Conservation (phyloP, 1,140 invertebrate genomes). For the Caenorhabditis latens region DNA sequence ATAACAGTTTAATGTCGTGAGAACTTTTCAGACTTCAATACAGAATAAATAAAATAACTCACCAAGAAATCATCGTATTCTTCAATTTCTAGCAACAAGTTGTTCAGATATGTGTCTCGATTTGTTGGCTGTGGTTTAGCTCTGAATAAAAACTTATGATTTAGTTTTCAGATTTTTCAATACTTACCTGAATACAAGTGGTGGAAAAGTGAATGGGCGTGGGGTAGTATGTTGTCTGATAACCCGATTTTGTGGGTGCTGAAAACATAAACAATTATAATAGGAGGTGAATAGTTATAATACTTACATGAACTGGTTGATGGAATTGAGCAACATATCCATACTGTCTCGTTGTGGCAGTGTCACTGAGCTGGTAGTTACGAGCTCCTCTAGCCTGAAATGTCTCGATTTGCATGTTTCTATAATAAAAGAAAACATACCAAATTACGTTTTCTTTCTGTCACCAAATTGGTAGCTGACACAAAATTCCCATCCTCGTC, state of each 20-base stretch:
- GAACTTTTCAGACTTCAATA: not conserved
- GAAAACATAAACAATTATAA: not conserved
- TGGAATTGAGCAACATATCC: slow-evolving; percentile 35
- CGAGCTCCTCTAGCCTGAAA: slow-evolving; percentile 20
- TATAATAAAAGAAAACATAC: not conserved
- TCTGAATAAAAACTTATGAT: not conserved
- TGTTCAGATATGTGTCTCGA: slow-evolving; percentile 24
- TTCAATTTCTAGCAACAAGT: slow-evolving; percentile 30
- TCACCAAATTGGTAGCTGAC: slow-evolving; percentile 18
- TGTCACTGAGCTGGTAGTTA: slow-evolving; percentile 41
- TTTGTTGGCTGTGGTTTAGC: slow-evolving; percentile 17
- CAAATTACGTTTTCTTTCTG: slow-evolving; percentile 20
- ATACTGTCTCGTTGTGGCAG: not conserved
- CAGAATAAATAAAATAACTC: not conserved
- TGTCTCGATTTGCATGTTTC: not conserved
- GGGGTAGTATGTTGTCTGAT: slow-evolving; percentile 8
- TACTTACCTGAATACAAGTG: slow-evolving; percentile 8
- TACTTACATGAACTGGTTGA: slow-evolving; percentile 26
- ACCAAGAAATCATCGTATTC: slow-evolving; percentile 46
- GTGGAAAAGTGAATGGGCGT: slow-evolving; percentile 24
- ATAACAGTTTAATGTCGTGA: not conserved
- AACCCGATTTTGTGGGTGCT: not conserved
- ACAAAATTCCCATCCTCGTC: slow-evolving; percentile 40
- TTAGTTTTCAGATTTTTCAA: no score
- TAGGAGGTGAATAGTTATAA: not conserved